Conservation (phyloP, 2,797 vertebrate species). For the Neosilurus hyrtlii region DNA sequence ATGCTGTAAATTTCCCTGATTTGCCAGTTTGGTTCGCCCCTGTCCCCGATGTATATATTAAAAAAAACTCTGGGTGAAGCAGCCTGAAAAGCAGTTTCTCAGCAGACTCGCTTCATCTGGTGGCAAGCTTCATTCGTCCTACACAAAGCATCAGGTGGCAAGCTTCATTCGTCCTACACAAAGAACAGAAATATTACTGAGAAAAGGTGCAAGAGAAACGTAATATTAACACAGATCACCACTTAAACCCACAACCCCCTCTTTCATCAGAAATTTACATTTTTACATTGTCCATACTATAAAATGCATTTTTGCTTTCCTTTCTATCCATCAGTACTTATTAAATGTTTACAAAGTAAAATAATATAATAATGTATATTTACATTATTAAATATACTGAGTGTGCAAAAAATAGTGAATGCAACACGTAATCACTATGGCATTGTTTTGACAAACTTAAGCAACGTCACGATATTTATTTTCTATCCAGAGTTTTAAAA, state of each 20-base stretch:
- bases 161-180: conserved; percentile 73
- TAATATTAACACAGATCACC: neutral
- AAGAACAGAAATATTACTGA: neutral
- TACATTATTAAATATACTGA: too few relatives aligned
- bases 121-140: conserved; percentile 75
- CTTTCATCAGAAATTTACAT: neutral
- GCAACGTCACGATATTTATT: too few relatives aligned
- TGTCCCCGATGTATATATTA: neutral
- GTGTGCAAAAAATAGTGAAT: too few relatives aligned
- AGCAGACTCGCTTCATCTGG: conserved; percentile 53
- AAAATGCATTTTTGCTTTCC: neutral
- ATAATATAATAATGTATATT: neutral
- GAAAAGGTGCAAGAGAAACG: neutral
- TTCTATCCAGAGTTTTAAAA: too few relatives aligned
- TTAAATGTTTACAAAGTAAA: neutral
- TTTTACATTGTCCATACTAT: conserved; percentile 18
- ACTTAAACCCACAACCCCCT: neutral
- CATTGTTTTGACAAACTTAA: too few relatives aligned
- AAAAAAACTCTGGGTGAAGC: neutral
- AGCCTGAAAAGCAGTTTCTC: conserved; percentile 5
- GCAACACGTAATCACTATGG: too few relatives aligned
- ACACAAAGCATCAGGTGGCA: conserved; percentile 61
- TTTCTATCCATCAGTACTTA: neutral
- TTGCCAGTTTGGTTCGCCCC: conserved; percentile 21
- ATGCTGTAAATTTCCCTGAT: conserved; percentile 35